A percentile compares a stretch with the other conserved stretches of the same genome.
These are phyloP conservation scores for Cervus canadensis DNA, from an alignment of 2,113 vertebrate genomes.

Conservation along the genomic window DNA sequence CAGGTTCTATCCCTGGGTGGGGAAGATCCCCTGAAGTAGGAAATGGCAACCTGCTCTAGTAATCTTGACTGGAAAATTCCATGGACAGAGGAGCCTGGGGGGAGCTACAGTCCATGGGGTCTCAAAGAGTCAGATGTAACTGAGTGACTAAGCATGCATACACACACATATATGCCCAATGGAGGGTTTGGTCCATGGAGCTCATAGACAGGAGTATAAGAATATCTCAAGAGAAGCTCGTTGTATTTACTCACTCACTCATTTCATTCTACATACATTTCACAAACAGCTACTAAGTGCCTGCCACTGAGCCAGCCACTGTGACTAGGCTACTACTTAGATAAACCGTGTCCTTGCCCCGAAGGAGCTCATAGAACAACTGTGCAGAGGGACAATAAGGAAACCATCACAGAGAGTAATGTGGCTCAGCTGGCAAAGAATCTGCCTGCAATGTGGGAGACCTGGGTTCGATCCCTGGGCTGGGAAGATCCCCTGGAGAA, in stretches of 20 bases:
- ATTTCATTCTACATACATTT: background rate
- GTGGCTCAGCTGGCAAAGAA: background rate
- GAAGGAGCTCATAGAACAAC: background rate
- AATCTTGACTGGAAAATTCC: background rate
- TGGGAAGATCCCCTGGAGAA: background rate
- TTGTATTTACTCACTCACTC: background rate
- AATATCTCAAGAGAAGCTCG: background rate
- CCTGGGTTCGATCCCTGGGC: background rate
- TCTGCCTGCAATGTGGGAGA: rapidly evolving
- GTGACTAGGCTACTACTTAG: background rate
- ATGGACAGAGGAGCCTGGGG: background rate
- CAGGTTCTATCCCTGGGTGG: background rate
- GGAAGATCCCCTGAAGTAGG: background rate
- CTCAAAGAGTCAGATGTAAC: background rate
- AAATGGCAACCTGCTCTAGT: background rate
- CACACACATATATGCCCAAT: background rate
- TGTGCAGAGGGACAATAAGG: background rate
- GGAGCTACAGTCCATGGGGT: background rate
- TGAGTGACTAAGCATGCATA: background rate
- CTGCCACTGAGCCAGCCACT: background rate
- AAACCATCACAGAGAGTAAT: background rate
- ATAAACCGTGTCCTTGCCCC: background rate
- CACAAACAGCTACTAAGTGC: background rate
- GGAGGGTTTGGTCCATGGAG: background rate
- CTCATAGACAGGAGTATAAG: background rate